Evolutionary conservation across 2,797 vertebrate species (phyloP).

Genomic region (Sebastes vulpes): DNA sequence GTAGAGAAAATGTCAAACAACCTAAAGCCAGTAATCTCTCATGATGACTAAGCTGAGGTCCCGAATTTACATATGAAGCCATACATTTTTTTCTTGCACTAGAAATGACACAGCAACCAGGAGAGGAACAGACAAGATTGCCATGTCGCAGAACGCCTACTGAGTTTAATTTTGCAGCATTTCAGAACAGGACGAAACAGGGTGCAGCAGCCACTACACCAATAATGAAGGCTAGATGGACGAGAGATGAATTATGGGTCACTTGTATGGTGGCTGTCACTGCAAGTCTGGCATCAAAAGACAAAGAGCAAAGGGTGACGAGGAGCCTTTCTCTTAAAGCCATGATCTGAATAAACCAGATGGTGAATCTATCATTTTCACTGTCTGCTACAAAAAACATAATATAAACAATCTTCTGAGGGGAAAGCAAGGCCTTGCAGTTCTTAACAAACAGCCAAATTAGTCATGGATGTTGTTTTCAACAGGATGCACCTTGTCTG

Average conservation of each 20-base stretch:
- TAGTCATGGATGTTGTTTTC: background rate
- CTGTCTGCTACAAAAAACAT: background rate
- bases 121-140: background rate
- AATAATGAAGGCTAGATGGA: conserved; percentile 47
- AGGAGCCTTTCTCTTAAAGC: conserved; percentile 5
- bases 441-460: background rate
- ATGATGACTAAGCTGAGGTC: background rate
- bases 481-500: background rate
- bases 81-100: background rate
- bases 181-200: conserved; percentile 26
- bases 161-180: conserved; percentile 38
- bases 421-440: background rate
- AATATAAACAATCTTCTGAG: conserved; percentile 19
- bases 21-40: conserved; percentile 11
- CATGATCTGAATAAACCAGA: conserved; percentile 1
- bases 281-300: conserved; percentile 32
- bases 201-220: background rate
- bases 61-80: conserved; percentile 8
- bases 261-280: conserved; percentile 30
- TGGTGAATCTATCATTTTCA: conserved; percentile 12
- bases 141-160: conserved; percentile 4
- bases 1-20: conserved; percentile 2
- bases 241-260: conserved; percentile 35
- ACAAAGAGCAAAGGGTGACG: background rate
- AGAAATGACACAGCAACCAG: conserved; percentile 1